These are phyloP conservation scores for Prunella strophiata DNA, from an alignment of 2,797 vertebrate species.

Conservation along the genomic window DNA sequence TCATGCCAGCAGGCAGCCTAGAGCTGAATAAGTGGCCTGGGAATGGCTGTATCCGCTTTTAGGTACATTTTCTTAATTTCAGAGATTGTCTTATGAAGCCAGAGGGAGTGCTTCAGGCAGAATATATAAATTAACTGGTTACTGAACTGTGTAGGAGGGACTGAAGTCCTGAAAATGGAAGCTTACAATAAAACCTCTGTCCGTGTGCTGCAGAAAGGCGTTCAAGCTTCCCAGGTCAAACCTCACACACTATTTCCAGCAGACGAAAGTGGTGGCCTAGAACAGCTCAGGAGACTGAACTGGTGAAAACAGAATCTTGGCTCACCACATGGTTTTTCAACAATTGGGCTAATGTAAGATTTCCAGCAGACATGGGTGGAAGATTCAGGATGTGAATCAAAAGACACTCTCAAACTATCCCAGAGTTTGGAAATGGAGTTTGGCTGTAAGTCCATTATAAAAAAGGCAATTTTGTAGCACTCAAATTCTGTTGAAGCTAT, in stretches of 20 bases:
- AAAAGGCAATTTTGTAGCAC: background rate
- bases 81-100: conserved; percentile 41
- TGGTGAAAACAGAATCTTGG: conserved; percentile 10
- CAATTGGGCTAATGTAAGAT: background rate
- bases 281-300: conserved; percentile 18
- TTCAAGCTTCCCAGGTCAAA: conserved; percentile 23
- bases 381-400: background rate
- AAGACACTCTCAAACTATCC: background rate
- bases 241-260: conserved; percentile 1
- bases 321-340: background rate
- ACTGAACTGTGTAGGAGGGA: conserved; percentile 38
- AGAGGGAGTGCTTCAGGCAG: conserved; percentile 40
- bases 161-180: conserved; percentile 42
- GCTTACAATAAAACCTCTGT: conserved; percentile 28
- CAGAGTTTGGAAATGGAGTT: background rate
- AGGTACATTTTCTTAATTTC: conserved; percentile 48
- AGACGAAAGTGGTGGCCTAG: conserved; percentile 34
- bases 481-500: conserved; percentile 21
- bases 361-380: conserved; percentile 39
- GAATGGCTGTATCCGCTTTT: conserved; percentile 12
- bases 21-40: background rate
- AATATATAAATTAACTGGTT: conserved; percentile 56
- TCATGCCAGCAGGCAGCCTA: conserved; percentile 40
- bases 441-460: background rate
- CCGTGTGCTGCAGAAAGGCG: background rate